These are phyloP conservation scores for Dorcus parallelipipedus DNA, from an alignment of 2,888 invertebrate genomes.

Conservation along the genomic window DNA sequence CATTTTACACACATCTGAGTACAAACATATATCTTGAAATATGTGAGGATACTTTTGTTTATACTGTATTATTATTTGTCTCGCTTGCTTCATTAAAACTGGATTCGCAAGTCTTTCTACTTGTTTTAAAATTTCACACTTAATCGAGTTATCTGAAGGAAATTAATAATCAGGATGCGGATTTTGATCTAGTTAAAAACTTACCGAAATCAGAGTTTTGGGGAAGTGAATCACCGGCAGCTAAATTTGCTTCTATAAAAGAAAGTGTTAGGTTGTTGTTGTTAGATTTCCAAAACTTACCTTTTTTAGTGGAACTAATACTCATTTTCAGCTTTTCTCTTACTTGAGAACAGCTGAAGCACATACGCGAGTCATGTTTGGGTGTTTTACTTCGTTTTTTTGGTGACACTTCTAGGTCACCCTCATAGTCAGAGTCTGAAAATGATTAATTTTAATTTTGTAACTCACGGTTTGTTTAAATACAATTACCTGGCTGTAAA, in stretches of 20 bases:
- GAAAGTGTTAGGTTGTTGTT: neutral
- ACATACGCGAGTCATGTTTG: constrained; percentile 22
- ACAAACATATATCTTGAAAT: constrained; percentile 85
- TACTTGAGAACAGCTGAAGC: constrained; percentile 26
- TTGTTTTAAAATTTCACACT: constrained; percentile 62
- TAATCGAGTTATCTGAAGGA: constrained; percentile 7
- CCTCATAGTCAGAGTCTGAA: constrained; percentile 12
- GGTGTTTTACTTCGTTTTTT: constrained; percentile 16
- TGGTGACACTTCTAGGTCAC: constrained; percentile 12
- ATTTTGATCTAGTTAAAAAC: neutral
- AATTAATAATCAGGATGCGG: neutral
- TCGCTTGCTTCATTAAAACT: constrained; percentile 74
- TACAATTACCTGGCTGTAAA: neutral
- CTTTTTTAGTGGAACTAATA: constrained; percentile 6
- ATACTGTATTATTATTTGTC: constrained; percentile 72
- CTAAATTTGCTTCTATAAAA: neutral
- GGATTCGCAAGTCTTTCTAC: constrained; percentile 76
- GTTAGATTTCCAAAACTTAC: neutral
- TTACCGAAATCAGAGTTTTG: constrained; percentile 7
- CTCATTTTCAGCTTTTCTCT: constrained; percentile 13
- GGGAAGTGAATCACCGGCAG: neutral
- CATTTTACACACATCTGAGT: constrained; percentile 84
- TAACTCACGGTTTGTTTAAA: neutral
- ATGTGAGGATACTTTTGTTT: constrained; percentile 70
- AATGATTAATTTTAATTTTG: neutral